Base-by-base conservation (phyloP, 2,113 vertebrate species). In the Vidua chalybeata region DNA sequence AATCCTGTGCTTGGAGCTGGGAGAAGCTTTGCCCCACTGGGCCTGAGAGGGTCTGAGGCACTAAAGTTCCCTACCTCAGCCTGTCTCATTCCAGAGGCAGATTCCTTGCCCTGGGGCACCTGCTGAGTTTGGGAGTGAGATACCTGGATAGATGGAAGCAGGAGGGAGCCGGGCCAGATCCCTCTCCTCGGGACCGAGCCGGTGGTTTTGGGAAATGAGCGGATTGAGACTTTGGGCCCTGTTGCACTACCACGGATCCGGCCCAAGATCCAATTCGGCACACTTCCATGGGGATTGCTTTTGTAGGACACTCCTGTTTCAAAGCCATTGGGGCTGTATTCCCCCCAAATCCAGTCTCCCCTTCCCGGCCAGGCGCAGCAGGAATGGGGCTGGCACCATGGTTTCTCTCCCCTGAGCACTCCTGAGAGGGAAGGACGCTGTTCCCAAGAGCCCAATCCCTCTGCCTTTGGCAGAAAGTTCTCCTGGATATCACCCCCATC, bases 51-150 rank as follows among this genome's bases (percentile, higher is more conserved):
- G 54, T 83, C 90, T 54, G 63, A 82, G 95, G 71, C 37, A 3
- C 48, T 77, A 46, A 48, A n/a, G 54, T 93, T 97, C 97, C 98
- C 98, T 98, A 98, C 98, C 98, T 98, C 98, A 98, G 98, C 97
- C 95, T 90, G 91, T 66, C 90, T 55, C 45, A 14, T 89, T 91
- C 80, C n/a, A 35, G 91, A 92, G 96, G 94, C 95, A 93, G 73
- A 93, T 82, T 72, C 73, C 71, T 83, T 77, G 88, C 94, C 91
- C 87, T 43, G 33, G 78, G 87, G 91, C 82, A 84, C 75, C 94
- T 90, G 94, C 96, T 93, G 95, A 96, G 95, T 76, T 73, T 76
- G 95, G 95, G 91, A 89, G 85, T 46, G 52, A 85, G 54, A 55
- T 51, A 19, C 67, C 51, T 23, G 84, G 63, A 75, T 11, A 63